Evolutionary conservation across 2,797 vertebrate species (phyloP).

Genomic region (Pipistrellus nathusii): DNA sequence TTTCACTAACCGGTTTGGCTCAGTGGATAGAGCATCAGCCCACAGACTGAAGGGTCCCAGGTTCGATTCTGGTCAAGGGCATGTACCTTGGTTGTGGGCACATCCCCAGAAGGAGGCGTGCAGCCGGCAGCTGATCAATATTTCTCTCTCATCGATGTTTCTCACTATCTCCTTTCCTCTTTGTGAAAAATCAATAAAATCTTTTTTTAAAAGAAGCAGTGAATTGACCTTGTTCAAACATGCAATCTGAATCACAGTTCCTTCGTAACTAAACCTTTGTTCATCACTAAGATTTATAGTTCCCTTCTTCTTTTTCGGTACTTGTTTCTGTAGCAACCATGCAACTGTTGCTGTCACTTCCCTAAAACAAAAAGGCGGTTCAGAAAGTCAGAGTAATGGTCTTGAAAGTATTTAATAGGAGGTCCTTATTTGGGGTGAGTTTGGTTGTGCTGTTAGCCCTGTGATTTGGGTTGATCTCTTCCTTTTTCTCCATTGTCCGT

Average conservation of each 20-base stretch:
- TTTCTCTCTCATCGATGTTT: too few species aligned
- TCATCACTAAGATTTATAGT: constrained; percentile 49
- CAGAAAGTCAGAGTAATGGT: constrained; percentile 33
- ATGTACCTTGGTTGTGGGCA: too few species aligned
- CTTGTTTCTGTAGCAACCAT: constrained; percentile 50
- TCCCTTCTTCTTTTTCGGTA: constrained; percentile 54
- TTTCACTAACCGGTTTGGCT: too few species aligned
- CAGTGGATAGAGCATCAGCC: too few species aligned
- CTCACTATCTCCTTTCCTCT: too few species aligned
- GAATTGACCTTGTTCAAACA: constrained; percentile 11
- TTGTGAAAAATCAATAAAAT: too few species aligned
- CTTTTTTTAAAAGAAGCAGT: neutral
- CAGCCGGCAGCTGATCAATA: too few species aligned
- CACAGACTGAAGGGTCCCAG: too few species aligned
- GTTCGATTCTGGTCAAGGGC: too few species aligned
- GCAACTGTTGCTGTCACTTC: neutral
- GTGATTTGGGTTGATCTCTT: neutral
- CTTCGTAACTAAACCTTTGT: constrained; percentile 64
- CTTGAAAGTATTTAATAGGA: constrained; percentile 51
- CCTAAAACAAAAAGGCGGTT: constrained; percentile 3
- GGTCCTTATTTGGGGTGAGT: neutral
- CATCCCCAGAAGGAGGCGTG: too few species aligned
- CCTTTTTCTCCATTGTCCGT: neutral
- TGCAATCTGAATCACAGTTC: constrained; percentile 35
- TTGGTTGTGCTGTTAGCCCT: neutral